phyloP scores from a whole-genome alignment of 37 sponge, comb jelly and placozoan genomes.

The Beroe ovata region DNA sequence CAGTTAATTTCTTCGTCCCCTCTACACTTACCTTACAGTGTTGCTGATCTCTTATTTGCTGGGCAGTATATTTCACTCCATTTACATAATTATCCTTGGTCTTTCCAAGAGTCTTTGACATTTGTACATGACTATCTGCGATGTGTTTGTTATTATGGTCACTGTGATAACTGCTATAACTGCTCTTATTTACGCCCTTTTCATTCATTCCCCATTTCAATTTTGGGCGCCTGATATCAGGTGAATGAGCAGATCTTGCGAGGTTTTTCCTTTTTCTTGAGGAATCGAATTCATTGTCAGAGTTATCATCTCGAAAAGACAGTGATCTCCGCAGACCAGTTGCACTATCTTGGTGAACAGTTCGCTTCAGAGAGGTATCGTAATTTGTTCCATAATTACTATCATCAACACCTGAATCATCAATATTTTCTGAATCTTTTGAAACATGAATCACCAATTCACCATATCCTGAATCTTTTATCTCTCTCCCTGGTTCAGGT shows the following conservation, averaged over 20 bases:
- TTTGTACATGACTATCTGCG: no score
- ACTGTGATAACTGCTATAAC: no score
- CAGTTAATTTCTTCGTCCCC: not conserved
- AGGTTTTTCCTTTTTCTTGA: no score
- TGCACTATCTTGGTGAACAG: constrained; percentile 6
- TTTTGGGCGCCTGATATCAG: no score
- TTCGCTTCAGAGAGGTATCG: not conserved
- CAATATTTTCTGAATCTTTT: constrained; percentile 12
- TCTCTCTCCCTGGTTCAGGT: constrained; percentile 45
- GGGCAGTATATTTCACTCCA: not conserved
- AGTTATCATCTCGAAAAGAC: not conserved
- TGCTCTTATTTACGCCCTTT: no score
- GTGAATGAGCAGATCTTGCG: no score
- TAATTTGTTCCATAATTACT: not conserved
- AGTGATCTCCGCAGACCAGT: not conserved
- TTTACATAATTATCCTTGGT: no score
- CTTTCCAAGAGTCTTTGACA: no score
- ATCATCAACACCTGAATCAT: not conserved
- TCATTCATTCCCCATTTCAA: no score
- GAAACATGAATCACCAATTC: not conserved
- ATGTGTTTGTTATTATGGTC: no score
- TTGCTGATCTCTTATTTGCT: not conserved
- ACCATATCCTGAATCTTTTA: constrained; percentile 10
- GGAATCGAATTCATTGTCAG: no score
- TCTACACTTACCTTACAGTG: not conserved